Conservation (phyloP, 2,113 vertebrate species). For the Cyprinodon tularosa region DNA sequence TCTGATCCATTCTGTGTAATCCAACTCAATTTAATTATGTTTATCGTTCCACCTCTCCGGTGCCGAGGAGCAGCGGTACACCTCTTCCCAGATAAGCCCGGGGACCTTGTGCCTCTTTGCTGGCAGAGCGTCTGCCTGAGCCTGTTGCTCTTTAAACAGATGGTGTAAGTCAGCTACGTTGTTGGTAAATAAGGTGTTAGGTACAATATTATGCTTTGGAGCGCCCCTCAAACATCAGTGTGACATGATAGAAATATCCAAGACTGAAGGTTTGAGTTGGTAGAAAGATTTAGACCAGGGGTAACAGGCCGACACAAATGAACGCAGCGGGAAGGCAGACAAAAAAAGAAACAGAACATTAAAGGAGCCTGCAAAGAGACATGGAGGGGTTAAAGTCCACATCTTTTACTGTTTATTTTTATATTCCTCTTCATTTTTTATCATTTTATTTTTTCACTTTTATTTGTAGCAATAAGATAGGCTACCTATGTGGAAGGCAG, state of each 20-base stretch:
- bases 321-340: too few species aligned
- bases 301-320: too few species aligned
- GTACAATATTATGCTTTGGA: constrained; percentile 41
- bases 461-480: too few species aligned
- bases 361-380: too few species aligned
- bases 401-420: too few species aligned
- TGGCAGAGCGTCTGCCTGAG: constrained; percentile 61
- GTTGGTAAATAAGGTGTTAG: constrained; percentile 55
- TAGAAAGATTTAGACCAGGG: constrained; percentile 17
- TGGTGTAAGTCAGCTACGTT: constrained; percentile 64
- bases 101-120: constrained; percentile 65
- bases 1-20: constrained; percentile 81
- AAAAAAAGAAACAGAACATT: too few species aligned
- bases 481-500: too few species aligned
- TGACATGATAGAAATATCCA: constrained; percentile 34
- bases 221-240: constrained; percentile 30
- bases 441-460: too few species aligned
- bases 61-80: constrained; percentile 63
- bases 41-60: constrained; percentile 75
- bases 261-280: constrained; percentile 43
- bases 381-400: too few species aligned
- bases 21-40: constrained; percentile 83
- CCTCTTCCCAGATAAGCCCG: constrained; percentile 73
- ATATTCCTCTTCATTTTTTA: too few species aligned
- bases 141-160: constrained; percentile 74